Base-by-base conservation (phyloP, 2,113 vertebrate species). In the Sebastes schlegelii region DNA sequence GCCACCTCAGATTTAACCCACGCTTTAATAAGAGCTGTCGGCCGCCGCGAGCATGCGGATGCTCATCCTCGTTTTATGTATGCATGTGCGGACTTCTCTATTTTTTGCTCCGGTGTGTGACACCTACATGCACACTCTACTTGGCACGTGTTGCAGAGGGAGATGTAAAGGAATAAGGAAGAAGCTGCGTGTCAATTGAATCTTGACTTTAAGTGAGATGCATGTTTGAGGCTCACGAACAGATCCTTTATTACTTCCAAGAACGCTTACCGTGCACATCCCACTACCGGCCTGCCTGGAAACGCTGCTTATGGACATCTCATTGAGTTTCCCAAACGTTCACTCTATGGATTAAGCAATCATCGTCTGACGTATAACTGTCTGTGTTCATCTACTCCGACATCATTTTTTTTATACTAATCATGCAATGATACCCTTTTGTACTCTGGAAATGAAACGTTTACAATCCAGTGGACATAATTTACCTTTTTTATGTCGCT, bases 301-400 rank as follows among this genome's bases (percentile, higher is more conserved):
- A 91, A 77, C 42, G 79, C 68, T 57, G 72, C 57, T 75, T 80
- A 82, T 77, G 74, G 85, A 77, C 66, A 40, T 88, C 88, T 86
- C 85, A 87, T 79, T 81, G 84, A 90, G 86, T 92, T 92, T 88
- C 86, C 88, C 80, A 90, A 89, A 91, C 77, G 21, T 75, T 91
- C 71, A 69, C 77, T 86, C 77, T 69, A 89, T 86, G 54, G 87
- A 92, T 90, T 89, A 88, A 84, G 77, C 77, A 86, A 91, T 90
- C 79, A 79, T 55, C 0, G 26, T 70, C 77, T 84, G 84, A 81
- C 48, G 72, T 87, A 76, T 74, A 64, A 65, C 21, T 77, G 74
- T 71, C 84, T 60, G 52, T 58, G 58, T 48, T 45, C n/a, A 64
- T 92, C 68, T 62, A 13, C 65, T 45, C 21, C 1, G 40, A 68